Evolutionary conservation across 2,113 vertebrate species (phyloP).

Genomic region (Pygoscelis adeliae): DNA sequence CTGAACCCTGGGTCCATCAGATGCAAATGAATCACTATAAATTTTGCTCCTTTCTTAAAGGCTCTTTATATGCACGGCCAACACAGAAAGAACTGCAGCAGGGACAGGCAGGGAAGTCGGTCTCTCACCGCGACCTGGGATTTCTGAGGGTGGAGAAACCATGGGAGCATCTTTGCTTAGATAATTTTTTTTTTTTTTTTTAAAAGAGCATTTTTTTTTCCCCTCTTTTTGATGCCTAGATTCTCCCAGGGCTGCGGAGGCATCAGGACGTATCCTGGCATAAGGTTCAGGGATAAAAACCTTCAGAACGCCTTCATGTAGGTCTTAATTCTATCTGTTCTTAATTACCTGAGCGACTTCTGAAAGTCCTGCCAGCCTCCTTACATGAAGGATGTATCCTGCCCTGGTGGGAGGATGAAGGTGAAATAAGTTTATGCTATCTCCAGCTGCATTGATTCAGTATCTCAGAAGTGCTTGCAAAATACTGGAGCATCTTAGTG

Average conservation of each 20-base stretch:
- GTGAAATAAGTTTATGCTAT: not conserved
- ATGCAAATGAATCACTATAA: conserved; percentile 49
- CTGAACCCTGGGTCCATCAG: not conserved
- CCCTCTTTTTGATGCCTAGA: not conserved
- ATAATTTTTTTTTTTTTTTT: not conserved
- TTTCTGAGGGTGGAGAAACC: not conserved
- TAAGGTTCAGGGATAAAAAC: not conserved
- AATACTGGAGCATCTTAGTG: not conserved
- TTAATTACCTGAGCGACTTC: not conserved
- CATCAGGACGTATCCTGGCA: not conserved
- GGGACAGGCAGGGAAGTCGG: not conserved
- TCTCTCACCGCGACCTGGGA: not conserved
- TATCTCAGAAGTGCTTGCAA: not conserved
- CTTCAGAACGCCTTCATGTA: not conserved
- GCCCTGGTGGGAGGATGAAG: not conserved
- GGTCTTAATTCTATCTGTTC: not conserved
- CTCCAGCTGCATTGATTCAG: not conserved
- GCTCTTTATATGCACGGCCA: not conserved
- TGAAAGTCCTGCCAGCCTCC: not conserved
- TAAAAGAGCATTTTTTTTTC: not conserved
- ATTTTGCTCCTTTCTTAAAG: conserved; percentile 32
- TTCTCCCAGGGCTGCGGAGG: not conserved
- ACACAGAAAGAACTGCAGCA: not conserved
- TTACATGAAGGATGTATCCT: not conserved
- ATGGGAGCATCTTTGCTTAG: not conserved